Base-by-base conservation (phyloP, 2,113 vertebrate species). In the Tor tambroides region DNA sequence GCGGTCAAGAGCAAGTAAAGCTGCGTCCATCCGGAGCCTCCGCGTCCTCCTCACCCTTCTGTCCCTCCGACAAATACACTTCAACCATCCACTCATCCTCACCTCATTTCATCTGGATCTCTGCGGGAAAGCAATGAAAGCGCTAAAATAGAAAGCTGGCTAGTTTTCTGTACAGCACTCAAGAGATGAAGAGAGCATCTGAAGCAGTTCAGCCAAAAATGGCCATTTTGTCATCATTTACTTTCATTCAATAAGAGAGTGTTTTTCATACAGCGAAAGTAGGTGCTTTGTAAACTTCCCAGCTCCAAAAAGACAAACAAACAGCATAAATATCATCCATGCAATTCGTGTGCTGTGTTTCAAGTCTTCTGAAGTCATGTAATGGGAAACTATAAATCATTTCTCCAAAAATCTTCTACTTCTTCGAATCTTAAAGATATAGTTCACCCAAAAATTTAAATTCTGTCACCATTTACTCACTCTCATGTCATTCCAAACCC, bases 1-100 rank as follows among this genome's bases (percentile, higher is more conserved):
- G 80, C 80, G 26, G 88, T 83, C 85, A 95, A 95, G 91, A 92
- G 28, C 91, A 94, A 92, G 94, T 95, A 95, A 92, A 94, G 91
- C 88, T 94, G 94, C 93, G 89, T 87, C 41, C 82, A 35, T 79
- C 82, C 88, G 83, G 87, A 88, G 65, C 49, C n/a, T 77, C 49
- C 43, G 19, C 32, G 23, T 89, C 89, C 89, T 84, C 83, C 83
- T 35, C 26, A 80, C 69, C 84, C 76, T 83, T 69, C 85, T 85
- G 83, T 86, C 87, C 87, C 89, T 87, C 9, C 81, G 65, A 43
- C 72, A 51, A 51, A 51, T 0, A 17, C 49, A 51, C 49, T 1
- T 51, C 49, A 15, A 56, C 82, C 65, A 81, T 15, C 67, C 19
- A 28, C 59, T 72, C 77, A 82, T 79, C 56, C 30, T 38, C 59